phyloP scores from a whole-genome alignment of 2,797 vertebrate genomes.

The Gallinago stenura region DNA sequence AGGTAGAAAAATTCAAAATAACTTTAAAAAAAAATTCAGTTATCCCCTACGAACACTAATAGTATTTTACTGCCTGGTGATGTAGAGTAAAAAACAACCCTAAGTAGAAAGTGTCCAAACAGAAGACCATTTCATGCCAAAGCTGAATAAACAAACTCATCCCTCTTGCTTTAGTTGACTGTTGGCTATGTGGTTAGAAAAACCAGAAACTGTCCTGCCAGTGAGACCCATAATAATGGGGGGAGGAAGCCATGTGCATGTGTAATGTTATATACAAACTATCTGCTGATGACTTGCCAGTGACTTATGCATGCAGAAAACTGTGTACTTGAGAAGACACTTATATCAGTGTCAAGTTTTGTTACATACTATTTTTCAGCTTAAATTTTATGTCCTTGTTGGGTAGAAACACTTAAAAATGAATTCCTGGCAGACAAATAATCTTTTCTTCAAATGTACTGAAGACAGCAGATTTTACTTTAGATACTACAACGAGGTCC shows the following conservation, averaged over 20 bases:
- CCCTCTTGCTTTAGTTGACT: neutral
- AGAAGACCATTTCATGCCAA: neutral
- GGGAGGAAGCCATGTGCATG: neutral
- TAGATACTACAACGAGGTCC: conserved; percentile 28
- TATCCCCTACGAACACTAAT: neutral
- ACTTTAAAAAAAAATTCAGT: neutral
- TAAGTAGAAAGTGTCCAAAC: neutral
- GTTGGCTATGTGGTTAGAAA: neutral
- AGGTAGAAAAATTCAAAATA: neutral
- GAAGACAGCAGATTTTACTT: conserved; percentile 49
- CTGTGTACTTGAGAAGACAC: neutral
- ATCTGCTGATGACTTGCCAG: neutral
- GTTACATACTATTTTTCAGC: neutral
- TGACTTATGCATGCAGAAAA: neutral
- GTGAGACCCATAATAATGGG: neutral
- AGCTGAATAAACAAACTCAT: neutral
- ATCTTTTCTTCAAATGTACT: conserved; percentile 45
- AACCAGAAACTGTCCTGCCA: neutral
- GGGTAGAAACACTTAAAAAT: conserved; percentile 15
- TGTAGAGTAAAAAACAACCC: neutral
- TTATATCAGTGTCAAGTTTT: neutral
- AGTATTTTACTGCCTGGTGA: neutral
- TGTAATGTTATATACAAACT: neutral
- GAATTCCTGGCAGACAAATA: conserved; percentile 29
- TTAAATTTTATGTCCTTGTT: conserved; percentile 9